Percentiles rank a stretch among this genome's conserved stretches.
Conservation (phyloP, 2,113 vertebrate genomes). For the Psammodynastes pulverulentus region DNA sequence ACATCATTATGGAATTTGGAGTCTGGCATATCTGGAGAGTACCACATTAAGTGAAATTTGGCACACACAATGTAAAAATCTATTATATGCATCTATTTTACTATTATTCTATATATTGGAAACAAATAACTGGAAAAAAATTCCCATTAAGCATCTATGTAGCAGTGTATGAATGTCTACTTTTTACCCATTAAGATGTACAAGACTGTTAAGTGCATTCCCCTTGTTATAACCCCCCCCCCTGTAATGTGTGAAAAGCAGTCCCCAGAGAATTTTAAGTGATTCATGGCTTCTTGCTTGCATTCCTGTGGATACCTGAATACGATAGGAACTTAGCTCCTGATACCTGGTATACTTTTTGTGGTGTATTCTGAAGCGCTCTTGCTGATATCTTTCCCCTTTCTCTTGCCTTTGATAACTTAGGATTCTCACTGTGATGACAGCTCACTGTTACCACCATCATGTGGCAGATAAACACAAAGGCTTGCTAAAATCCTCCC, state of each 20-base stretch:
- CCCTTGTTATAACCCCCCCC: neutral
- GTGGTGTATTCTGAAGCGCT: neutral
- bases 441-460: neutral
- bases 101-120: neutral
- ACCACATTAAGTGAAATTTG: neutral
- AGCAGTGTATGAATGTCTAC: neutral
- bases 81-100: neutral
- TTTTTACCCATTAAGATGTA: neutral
- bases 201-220: neutral
- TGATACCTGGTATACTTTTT: neutral
- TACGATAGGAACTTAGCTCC: neutral
- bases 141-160: neutral
- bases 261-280: neutral
- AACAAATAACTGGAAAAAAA: neutral
- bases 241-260: neutral
- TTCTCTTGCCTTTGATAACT: neutral
- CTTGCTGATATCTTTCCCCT: neutral
- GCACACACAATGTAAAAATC: neutral
- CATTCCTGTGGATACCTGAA: neutral
- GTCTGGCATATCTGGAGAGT: neutral
- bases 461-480: neutral
- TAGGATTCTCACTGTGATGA: neutral
- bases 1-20: neutral
- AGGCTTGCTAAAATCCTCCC: neutral
- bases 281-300: neutral